phyloP scores from a whole-genome alignment of 2,888 invertebrate species.

The Limnephilus auricula region DNA sequence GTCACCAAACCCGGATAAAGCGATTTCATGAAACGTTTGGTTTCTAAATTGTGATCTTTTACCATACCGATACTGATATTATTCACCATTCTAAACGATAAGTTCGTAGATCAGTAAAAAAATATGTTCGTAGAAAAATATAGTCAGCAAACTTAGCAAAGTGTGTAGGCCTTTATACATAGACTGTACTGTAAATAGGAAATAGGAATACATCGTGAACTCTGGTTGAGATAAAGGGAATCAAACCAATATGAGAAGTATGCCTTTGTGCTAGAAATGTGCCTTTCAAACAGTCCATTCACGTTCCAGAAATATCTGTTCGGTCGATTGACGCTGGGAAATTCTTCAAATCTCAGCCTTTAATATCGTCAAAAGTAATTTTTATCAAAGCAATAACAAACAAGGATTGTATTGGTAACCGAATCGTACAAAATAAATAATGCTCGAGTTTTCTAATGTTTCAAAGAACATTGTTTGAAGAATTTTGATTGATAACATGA shows the following conservation, averaged over 20 bases:
- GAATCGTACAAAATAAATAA: neutral
- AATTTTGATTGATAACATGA: neutral
- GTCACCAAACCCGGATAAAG: no score
- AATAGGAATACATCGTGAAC: neutral
- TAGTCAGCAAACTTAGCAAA: neutral
- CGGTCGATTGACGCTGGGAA: neutral
- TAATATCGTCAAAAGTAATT: neutral
- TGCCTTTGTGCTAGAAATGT: neutral
- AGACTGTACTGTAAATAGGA: no score
- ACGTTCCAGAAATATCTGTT: no score
- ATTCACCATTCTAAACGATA: no score
- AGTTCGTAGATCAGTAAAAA: no score
- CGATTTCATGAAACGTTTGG: no score
- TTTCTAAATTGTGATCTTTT: no score
- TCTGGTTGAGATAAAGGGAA: neutral
- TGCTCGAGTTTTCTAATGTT: neutral
- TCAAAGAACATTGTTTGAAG: neutral
- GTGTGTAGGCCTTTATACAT: neutral
- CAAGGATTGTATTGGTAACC: neutral
- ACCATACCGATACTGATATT: no score
- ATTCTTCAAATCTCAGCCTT: neutral
- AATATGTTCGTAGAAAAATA: no score
- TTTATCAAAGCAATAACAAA: neutral
- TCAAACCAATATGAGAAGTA: neutral
- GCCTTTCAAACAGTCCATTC: neutral